These are phyloP conservation scores for Acanthurus leucopareius DNA, from an alignment of 2,797 vertebrate species.

Conservation along the genomic window DNA sequence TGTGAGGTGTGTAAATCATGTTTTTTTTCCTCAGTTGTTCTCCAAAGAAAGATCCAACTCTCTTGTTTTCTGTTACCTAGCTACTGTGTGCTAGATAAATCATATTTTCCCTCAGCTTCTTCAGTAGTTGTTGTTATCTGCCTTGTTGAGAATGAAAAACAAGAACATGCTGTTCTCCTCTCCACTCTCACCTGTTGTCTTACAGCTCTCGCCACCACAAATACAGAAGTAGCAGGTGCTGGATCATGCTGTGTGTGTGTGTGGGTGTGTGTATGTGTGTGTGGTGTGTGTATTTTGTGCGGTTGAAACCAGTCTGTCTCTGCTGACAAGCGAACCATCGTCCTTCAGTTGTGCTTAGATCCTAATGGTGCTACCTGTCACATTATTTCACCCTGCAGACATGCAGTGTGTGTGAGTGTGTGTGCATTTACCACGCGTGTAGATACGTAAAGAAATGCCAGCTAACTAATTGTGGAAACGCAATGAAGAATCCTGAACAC, in stretches of 20 bases:
- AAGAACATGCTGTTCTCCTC: constrained; percentile 52
- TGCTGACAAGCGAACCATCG: constrained; percentile 16
- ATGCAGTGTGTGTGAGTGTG: not conserved
- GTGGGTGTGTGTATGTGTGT: constrained; percentile 12
- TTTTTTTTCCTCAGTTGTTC: not conserved
- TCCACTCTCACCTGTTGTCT: constrained; percentile 57
- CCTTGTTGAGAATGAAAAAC: constrained; percentile 43
- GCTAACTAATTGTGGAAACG: constrained; percentile 38
- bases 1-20: not conserved
- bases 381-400: constrained; percentile 38
- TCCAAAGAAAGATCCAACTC: not conserved
- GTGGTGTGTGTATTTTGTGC: constrained; percentile 11
- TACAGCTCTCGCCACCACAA: constrained; percentile 26
- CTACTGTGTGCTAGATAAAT: constrained; percentile 10
- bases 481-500: constrained; percentile 19
- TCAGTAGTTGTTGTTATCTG: constrained; percentile 27
- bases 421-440: constrained; percentile 1
- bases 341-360: constrained; percentile 45
- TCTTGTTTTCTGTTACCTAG: constrained; percentile 15
- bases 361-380: constrained; percentile 27
- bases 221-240: constrained; percentile 52
- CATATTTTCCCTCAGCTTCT: constrained; percentile 12
- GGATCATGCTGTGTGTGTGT: constrained; percentile 36
- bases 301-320: constrained; percentile 23
- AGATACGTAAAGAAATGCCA: constrained; percentile 18